These are phyloP conservation scores for Phrixothrix hirtus DNA, from an alignment of 2,888 invertebrate genomes.

Conservation along the genomic window DNA sequence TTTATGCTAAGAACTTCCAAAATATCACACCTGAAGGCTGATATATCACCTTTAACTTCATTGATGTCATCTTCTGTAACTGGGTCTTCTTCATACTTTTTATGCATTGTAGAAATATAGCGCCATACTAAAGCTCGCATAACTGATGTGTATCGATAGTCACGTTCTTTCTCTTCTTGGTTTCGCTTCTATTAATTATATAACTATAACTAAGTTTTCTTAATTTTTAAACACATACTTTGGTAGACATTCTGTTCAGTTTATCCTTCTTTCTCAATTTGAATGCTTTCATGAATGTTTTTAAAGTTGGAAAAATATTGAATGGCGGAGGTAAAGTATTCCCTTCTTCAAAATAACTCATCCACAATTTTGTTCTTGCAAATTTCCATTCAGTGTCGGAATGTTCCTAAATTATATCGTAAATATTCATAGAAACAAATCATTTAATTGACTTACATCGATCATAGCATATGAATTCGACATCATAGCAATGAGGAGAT, in stretches of 20 bases:
- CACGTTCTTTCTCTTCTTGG: slow-evolving; percentile 67
- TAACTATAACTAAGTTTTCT: too few species aligned
- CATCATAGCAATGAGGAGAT: slow-evolving; percentile 98
- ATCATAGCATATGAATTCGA: slow-evolving; percentile 94
- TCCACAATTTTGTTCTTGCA: slow-evolving; percentile 91
- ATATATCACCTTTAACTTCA: slow-evolving; percentile 92
- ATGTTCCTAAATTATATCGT: too few species aligned
- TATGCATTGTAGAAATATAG: slow-evolving; percentile 86
- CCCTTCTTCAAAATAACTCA: slow-evolving; percentile 93
- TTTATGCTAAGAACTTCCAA: slow-evolving; percentile 86
- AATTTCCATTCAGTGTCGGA: slow-evolving; percentile 97
- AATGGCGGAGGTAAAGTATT: slow-evolving; percentile 92
- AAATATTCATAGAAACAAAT: too few species aligned
- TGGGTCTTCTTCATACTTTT: slow-evolving; percentile 78
- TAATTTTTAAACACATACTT: too few species aligned
- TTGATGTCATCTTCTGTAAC: slow-evolving; percentile 94
- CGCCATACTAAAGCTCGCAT: slow-evolving; percentile 92
- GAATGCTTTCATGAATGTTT: slow-evolving; percentile 70
- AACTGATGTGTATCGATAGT: slow-evolving; percentile 75
- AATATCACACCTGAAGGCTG: slow-evolving; percentile 88
- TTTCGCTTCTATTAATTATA: slow-evolving; percentile 62
- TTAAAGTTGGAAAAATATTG: slow-evolving; percentile 89
- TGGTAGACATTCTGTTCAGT: slow-evolving; percentile 60
- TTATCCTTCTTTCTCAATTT: slow-evolving; percentile 67
- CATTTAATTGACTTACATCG: slow-evolving; percentile 82